Evolutionary conservation across 2,797 vertebrate genomes (phyloP).

Genomic region (Antennarius maculatus): DNA sequence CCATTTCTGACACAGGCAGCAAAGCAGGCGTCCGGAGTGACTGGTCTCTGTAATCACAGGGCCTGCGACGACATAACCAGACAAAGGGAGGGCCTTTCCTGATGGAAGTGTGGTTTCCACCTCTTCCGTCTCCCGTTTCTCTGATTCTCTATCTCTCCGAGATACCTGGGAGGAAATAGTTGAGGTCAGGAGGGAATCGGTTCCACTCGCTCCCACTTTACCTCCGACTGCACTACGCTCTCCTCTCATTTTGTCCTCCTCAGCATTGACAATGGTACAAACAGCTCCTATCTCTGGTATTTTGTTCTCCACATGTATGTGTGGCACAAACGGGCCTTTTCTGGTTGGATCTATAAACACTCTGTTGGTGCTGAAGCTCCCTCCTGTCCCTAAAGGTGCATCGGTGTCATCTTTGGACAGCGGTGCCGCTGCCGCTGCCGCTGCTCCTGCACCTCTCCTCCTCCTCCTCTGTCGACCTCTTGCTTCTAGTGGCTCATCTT

Average conservation of each 20-base stretch:
- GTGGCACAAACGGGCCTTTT: constrained; percentile 92
- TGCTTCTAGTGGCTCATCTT: constrained; percentile 48
- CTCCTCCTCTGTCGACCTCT: constrained; percentile 75
- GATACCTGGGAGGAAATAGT: constrained; percentile 74
- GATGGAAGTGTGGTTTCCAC: constrained; percentile 82
- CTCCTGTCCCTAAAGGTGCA: constrained; percentile 44
- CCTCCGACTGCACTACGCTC: constrained; percentile 80
- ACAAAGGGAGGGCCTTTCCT: constrained; percentile 92
- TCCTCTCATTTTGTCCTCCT: constrained; percentile 93
- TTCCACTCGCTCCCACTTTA: constrained; percentile 65
- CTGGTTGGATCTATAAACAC: constrained; percentile 84
- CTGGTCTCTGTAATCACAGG: constrained; percentile 92
- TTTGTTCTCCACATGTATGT: constrained; percentile 96
- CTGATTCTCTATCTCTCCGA: constrained; percentile 80
- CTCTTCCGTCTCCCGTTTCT: constrained; percentile 76
- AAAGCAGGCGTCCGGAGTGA: constrained; percentile 92
- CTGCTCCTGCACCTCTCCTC: constrained; percentile 77
- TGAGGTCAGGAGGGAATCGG: constrained; percentile 72
- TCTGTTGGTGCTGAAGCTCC: constrained; percentile 56
- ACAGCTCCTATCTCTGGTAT: constrained; percentile 92
- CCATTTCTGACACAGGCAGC: constrained; percentile 98
- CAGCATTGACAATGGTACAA: constrained; percentile 95
- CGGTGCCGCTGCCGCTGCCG: constrained; percentile 60
- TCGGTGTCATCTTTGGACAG: constrained; percentile 84
- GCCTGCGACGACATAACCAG: constrained; percentile 92